These are phyloP conservation scores for Leptodactylus fuscus DNA, from an alignment of 2,113 vertebrate species.

Conservation along the genomic window DNA sequence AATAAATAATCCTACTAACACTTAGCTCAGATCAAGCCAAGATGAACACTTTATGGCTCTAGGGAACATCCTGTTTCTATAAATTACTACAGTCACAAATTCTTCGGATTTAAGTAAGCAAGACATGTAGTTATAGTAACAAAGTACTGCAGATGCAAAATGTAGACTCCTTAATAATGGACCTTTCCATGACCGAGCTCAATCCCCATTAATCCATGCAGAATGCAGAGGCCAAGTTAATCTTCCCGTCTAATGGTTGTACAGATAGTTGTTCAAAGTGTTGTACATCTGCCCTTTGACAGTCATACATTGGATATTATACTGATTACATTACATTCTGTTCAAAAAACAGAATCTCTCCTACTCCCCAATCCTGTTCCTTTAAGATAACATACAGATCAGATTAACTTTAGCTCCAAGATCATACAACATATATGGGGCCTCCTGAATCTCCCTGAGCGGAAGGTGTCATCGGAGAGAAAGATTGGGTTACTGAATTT, in stretches of 20 bases:
- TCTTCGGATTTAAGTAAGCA: slow-evolving; percentile 17
- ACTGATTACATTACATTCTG: no score
- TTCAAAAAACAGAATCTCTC: no score
- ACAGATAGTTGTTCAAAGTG: no score
- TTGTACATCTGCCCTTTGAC: no score
- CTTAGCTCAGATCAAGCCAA: slow-evolving; percentile 14
- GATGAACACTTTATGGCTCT: neutral
- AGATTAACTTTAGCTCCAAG: no score
- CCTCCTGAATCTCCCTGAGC: no score
- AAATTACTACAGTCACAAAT: slow-evolving; percentile 18
- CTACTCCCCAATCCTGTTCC: no score
- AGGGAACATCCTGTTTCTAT: slow-evolving; percentile 46
- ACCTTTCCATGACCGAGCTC: neutral
- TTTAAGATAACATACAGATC: no score
- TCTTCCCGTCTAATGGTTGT: neutral
- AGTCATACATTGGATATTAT: no score
- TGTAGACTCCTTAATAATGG: neutral
- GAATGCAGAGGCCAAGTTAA: neutral
- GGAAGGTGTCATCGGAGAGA: no score
- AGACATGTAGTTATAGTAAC: neutral
- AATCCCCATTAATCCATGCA: neutral
- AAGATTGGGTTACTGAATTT: no score
- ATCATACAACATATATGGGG: no score
- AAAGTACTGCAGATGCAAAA: neutral
- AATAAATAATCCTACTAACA: slow-evolving; percentile 10